Evolutionary conservation across 2,888 invertebrate species (phyloP), one percentile per base, ranked within the genome.

Genomic region (Tiphia femorata): DNA sequence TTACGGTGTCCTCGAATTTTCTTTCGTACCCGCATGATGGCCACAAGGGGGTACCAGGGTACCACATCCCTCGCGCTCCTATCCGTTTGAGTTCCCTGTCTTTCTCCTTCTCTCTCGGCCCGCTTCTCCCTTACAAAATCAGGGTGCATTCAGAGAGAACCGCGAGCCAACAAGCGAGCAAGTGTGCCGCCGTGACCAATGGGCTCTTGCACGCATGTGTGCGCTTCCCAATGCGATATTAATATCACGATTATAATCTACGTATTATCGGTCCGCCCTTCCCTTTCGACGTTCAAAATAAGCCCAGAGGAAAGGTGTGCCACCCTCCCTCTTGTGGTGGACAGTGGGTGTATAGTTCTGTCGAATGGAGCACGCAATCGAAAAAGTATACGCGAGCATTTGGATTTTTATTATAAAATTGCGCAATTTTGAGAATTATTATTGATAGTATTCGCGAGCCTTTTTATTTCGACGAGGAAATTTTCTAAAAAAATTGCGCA

Each of bases 221-320:
- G 82, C 81, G 73, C 77, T 82, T 81, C 80, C 80, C 82, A 82
- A 83, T 83, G 82, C 75, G 82, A 82, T 83, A 83, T 83, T 83
- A 83, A 82, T 83, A 82, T 83, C 81, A 72, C 82, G 82, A 83
- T 82, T 83, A 82, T 81, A 82, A 81, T 83, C 81, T 80, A 80
- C 81, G 81, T 81, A 83, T 83, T 82, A 82, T 81, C 78, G 72
- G 67, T 55, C n/a, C 40, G 44, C 50, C 70, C 70, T 70, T 62
- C 54, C 49, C 30, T 49, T 29, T n/a, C 44, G 63, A 62, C 66
- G 65, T 58, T 70, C 67, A 59, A 60, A 69, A 65, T 69, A 72
- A 69, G 65, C 59, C 55, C 37, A 43, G 43, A 55, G 35, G 25
- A 55, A 58, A n/a, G n/a, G n/a, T n/a, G n/a, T n/a, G n/a, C n/a